A percentile compares a stretch with the other conserved stretches of the same genome.
Conservation (phyloP, 1,140 invertebrate genomes). For the Cotesia vestalis region DNA sequence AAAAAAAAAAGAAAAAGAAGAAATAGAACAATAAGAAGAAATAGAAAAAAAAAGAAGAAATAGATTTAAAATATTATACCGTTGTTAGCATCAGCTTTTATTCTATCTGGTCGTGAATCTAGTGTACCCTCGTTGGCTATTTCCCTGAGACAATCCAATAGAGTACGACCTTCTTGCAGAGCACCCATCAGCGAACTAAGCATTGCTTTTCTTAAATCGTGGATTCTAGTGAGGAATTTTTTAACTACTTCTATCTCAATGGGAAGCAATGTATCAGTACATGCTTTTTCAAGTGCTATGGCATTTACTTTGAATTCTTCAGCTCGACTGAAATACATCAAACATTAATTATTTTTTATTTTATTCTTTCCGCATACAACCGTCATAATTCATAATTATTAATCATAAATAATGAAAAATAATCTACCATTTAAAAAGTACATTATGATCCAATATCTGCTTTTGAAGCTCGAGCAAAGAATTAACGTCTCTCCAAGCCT, state of each 20-base stretch:
- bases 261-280: slow-evolving; percentile 72
- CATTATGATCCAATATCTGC: slow-evolving; percentile 79
- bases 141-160: slow-evolving; percentile 76
- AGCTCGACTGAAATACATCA: slow-evolving; percentile 67
- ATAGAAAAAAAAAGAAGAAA: neutral
- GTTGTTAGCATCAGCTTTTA: slow-evolving; percentile 71
- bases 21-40: no score
- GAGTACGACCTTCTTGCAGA: slow-evolving; percentile 79
- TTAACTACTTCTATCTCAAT: slow-evolving; percentile 75
- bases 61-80: slow-evolving; percentile 55
- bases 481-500: slow-evolving; percentile 90
- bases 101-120: slow-evolving; percentile 78
- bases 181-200: slow-evolving; percentile 80
- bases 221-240: slow-evolving; percentile 71
- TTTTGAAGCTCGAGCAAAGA: slow-evolving; percentile 80
- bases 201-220: slow-evolving; percentile 74
- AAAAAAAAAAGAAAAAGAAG: no score
- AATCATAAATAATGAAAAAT: neutral
- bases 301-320: slow-evolving; percentile 76
- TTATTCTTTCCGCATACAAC: no score
- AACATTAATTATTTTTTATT: slow-evolving; percentile 2
- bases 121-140: slow-evolving; percentile 73
- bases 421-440: slow-evolving; percentile 73
- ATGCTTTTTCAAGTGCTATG: slow-evolving; percentile 74
- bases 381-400: no score